Percentiles rank a stretch among this genome's conserved stretches.
phyloP scores from a whole-genome alignment of 2,797 vertebrate genomes.

The Crocidura indochinensis region DNA sequence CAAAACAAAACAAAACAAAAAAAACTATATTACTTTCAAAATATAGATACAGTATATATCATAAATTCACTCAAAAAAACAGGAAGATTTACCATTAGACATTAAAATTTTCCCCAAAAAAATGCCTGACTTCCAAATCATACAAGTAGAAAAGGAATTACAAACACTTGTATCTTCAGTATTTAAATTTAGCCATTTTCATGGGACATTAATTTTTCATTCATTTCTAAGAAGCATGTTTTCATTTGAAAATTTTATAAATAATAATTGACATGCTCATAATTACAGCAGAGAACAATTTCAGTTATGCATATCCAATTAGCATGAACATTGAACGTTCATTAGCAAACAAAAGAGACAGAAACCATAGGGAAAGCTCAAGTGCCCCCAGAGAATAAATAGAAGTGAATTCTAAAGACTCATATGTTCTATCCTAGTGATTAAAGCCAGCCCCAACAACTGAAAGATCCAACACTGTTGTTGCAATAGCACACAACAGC shows the following conservation, averaged over 20 bases:
- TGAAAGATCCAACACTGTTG: neutral
- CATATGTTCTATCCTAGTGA: neutral
- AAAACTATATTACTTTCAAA: no score
- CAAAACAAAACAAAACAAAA: no score
- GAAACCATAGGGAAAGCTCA: neutral
- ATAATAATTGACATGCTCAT: constrained; percentile 66
- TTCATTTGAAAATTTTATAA: constrained; percentile 73
- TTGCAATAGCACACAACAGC: neutral
- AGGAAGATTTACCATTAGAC: neutral
- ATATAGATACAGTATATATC: neutral
- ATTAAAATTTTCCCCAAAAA: neutral
- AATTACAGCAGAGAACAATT: constrained; percentile 54
- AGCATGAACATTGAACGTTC: constrained; percentile 24
- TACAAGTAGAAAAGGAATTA: constrained; percentile 43
- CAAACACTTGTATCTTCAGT: constrained; percentile 27
- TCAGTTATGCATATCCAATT: constrained; percentile 72
- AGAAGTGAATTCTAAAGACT: constrained; percentile 38
- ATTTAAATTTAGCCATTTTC: constrained; percentile 53
- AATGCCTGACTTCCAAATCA: neutral
- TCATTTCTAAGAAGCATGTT: constrained; percentile 62
- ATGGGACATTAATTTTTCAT: constrained; percentile 64
- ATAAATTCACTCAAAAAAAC: neutral
- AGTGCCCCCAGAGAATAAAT: neutral
- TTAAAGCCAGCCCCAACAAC: neutral
- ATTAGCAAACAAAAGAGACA: constrained; percentile 50